Base-by-base conservation (phyloP, 2,113 vertebrate genomes). In the Nothobranchius furzeri region DNA sequence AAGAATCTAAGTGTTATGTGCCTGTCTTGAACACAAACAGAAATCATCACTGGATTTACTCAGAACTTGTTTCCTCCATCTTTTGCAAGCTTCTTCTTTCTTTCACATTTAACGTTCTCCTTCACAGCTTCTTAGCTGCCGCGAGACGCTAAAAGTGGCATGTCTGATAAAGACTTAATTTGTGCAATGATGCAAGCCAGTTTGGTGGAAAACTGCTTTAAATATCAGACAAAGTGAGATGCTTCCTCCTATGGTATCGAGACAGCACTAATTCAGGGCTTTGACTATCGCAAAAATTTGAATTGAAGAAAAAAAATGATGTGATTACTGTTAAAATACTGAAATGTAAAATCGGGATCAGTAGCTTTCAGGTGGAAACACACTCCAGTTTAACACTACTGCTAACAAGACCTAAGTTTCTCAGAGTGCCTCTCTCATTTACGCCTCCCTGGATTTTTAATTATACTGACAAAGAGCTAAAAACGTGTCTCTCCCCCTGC, bases 381-480 rank as follows among this genome's bases (percentile, higher is more conserved):
- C 60, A 74, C 67, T 72, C 43, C 52, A 72, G 81, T 70, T 79
- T 67, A 65, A 80, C 75, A 62, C 68, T 46, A 51, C 70, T 35
- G 83, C 79, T 85, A 89, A 90, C 76, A 47, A 90, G 84, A 84
- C 73, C 68, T 76, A 87, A 89, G 81, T 89, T 90, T 84, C 79
- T 85, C 50, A 20, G 71, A 84, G 79, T 81, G 81, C 64, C 72
- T 82, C 78, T 80, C 73, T 87, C 82, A 81, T 89, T 87, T 84
- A 86, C 77, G 76, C 80, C 86, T 87, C 75, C 87, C 65, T 82
- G 79, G 79, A 86, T 89, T 89, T 89, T 90, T 91, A 92, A 90
- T 91, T 89, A 91, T 82, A 78, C 73, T 81, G 86, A 90, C 81
- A 65, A 84, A 81, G 85, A 81, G 76, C 76, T 70, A n/a, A 57